Conservation (phyloP, 1,140 invertebrate genomes). For the Triops longicaudatus region DNA sequence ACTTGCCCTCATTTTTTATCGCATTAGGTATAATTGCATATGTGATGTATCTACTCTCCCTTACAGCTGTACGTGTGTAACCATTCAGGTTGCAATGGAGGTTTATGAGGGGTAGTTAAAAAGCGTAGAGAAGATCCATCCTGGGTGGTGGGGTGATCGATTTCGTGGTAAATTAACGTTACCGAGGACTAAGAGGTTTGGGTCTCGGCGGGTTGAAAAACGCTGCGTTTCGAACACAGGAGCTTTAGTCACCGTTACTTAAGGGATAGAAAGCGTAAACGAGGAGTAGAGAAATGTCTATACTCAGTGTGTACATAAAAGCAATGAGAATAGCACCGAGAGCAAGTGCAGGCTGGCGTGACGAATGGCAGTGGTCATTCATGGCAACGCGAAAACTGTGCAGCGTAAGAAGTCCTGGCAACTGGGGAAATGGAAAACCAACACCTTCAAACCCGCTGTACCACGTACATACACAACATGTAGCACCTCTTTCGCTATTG, state of each 20-base stretch:
- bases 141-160: background rate
- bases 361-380: background rate
- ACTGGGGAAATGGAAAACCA: background rate
- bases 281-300: background rate
- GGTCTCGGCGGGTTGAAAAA: background rate
- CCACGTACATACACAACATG: no score
- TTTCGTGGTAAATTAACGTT: background rate
- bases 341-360: background rate
- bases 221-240: background rate
- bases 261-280: background rate
- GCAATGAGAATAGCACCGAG: no score
- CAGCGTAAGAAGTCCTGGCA: background rate
- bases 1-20: no score
- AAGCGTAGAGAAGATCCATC: background rate
- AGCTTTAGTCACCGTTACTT: background rate
- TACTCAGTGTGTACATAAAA: background rate
- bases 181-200: background rate
- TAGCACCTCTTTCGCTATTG: background rate
- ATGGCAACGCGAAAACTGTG: background rate
- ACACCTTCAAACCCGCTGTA: no score
- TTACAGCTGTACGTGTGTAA: background rate
- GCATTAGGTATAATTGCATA: no score
- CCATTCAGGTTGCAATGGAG: background rate
- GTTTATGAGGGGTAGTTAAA: slow-evolving; percentile 7
- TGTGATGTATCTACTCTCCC: no score